phyloP scores from a whole-genome alignment of 2,797 vertebrate species.

The Peromyscus attwateri region DNA sequence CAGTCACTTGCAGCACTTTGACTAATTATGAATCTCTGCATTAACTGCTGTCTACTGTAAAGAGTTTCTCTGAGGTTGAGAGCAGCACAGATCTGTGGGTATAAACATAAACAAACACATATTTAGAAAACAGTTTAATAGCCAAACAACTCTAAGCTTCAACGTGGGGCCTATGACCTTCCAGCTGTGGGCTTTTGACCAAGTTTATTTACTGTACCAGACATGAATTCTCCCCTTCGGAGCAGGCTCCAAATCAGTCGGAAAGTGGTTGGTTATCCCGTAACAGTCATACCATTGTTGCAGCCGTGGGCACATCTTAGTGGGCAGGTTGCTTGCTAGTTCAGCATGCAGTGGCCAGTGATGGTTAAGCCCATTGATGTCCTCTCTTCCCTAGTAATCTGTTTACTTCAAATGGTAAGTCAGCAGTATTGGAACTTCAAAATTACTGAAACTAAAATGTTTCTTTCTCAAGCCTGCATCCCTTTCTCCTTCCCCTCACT shows the following conservation, averaged over 20 bases:
- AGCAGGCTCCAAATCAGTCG: not conserved
- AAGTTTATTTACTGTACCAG: not conserved
- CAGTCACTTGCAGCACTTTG: not conserved
- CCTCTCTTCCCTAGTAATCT: not conserved
- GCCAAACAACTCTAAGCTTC: not conserved
- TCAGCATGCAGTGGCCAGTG: not conserved
- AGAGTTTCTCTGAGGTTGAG: not conserved
- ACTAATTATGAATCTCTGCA: not conserved
- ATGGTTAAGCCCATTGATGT: too few relatives aligned
- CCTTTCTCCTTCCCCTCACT: not conserved
- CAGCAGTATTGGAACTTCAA: not conserved
- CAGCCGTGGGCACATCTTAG: not conserved
- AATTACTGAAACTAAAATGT: not conserved
- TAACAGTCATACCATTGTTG: not conserved
- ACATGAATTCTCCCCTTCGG: not conserved
- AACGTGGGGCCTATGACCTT: not conserved
- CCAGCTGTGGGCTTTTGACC: not conserved
- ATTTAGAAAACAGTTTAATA: not conserved
- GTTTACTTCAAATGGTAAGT: slow-evolving; percentile 20
- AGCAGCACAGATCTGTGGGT: not conserved
- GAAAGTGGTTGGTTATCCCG: not conserved
- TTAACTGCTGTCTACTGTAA: not conserved
- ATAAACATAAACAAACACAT: not conserved
- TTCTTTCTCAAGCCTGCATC: not conserved
- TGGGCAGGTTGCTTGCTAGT: not conserved